Conservation (phyloP, 92 coral and sea anemone species). For the Micromussa lordhowensis region DNA sequence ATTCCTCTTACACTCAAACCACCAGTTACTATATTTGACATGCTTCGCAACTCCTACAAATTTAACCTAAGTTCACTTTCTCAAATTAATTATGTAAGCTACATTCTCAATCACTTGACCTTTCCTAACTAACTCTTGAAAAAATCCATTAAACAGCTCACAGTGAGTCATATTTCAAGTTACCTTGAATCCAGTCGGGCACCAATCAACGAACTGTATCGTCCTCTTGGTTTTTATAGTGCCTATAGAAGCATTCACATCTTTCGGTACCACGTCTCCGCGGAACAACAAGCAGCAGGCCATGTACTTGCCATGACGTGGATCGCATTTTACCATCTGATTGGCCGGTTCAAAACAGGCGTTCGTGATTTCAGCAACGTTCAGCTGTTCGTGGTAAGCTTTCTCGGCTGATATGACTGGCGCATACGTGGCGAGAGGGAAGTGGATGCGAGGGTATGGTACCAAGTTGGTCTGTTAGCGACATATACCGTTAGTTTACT, state of each 20-base stretch:
- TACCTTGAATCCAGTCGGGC: conserved; percentile 48
- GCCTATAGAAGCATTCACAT: conserved; percentile 82
- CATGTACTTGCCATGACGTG: conserved; percentile 89
- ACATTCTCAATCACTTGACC: too few species aligned
- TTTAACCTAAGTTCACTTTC: too few species aligned
- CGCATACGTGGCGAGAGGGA: conserved; percentile 89
- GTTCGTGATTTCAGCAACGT: conserved; percentile 76
- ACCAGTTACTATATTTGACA: too few species aligned
- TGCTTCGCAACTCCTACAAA: too few species aligned
- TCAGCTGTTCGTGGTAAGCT: conserved; percentile 83
- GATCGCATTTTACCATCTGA: conserved; percentile 87
- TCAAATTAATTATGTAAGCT: too few species aligned
- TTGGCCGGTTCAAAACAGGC: conserved; percentile 88
- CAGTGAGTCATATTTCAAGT: neutral
- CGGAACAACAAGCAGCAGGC: conserved; percentile 87
- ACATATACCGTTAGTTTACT: neutral
- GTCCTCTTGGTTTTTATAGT: conserved; percentile 81
- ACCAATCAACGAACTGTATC: conserved; percentile 79
- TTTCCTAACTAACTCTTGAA: too few species aligned
- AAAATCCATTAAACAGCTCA: neutral
- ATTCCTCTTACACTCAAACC: too few species aligned
- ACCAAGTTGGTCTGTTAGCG: conserved; percentile 84
- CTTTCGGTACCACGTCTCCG: conserved; percentile 91
- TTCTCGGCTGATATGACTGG: conserved; percentile 81
- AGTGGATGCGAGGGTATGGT: conserved; percentile 93